Conservation (phyloP, 2,888 invertebrate species). For the Pseudanteris insignis region DNA sequence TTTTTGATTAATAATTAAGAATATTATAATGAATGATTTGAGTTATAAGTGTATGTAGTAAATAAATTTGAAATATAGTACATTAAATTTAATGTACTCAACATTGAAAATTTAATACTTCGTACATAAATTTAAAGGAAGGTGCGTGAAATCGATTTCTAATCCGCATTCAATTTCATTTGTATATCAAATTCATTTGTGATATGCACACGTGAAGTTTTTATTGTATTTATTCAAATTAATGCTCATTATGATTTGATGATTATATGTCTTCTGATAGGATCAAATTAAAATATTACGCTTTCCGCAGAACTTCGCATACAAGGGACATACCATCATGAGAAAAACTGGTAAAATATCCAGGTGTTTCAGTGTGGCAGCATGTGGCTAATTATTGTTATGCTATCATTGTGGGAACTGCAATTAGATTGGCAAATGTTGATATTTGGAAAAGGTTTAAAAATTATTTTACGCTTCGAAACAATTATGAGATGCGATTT, state of each 20-base stretch:
- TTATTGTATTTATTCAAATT: too few relatives aligned
- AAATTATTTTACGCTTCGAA: background rate
- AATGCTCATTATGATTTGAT: background rate
- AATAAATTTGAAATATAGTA: too few relatives aligned
- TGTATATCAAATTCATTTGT: too few relatives aligned
- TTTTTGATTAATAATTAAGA: too few relatives aligned
- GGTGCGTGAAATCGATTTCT: too few relatives aligned
- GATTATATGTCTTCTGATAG: slow-evolving; percentile 11
- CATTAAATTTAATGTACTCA: too few relatives aligned
- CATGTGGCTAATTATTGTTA: slow-evolving; percentile 58
- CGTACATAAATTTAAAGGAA: too few relatives aligned
- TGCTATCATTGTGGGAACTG: slow-evolving; percentile 61
- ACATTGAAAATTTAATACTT: too few relatives aligned
- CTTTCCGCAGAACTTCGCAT: slow-evolving; percentile 46
- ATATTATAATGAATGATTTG: too few relatives aligned
- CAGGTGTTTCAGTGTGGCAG: slow-evolving; percentile 56
- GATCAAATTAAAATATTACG: slow-evolving; percentile 30
- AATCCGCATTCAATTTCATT: too few relatives aligned
- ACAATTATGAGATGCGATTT: slow-evolving; percentile 4
- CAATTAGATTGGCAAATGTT: slow-evolving; percentile 45
- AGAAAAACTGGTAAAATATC: slow-evolving; percentile 54
- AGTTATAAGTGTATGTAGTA: too few relatives aligned
- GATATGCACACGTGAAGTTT: too few relatives aligned
- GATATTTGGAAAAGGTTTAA: slow-evolving; percentile 8
- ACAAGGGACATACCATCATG: slow-evolving; percentile 51